A percentile compares a stretch with the other conserved stretches of the same genome.
Conservation (phyloP, 2,797 vertebrate genomes). For the Enteromius argenteus region DNA sequence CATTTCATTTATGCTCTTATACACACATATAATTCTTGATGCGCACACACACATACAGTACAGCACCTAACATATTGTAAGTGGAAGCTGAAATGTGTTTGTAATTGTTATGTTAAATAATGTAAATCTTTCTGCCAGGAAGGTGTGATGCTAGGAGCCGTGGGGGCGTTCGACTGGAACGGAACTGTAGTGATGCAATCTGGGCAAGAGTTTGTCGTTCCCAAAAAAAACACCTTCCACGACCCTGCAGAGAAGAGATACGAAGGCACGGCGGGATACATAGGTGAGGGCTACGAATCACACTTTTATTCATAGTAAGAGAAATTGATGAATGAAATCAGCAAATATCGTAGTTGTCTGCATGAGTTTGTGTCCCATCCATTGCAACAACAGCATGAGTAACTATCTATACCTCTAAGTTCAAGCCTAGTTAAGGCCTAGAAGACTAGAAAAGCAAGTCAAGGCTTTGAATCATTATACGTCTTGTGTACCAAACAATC, state of each 20-base stretch:
- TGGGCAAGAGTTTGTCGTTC: conserved; percentile 69
- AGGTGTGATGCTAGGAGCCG: conserved; percentile 88
- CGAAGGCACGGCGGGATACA: conserved; percentile 89
- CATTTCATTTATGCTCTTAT: neutral
- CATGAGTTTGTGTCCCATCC: neutral
- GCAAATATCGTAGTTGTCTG: neutral
- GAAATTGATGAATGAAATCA: neutral
- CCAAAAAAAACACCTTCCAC: conserved; percentile 81
- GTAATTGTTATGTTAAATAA: neutral
- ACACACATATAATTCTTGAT: neutral
- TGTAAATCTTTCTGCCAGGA: conserved; percentile 42
- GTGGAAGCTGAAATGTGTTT: neutral
- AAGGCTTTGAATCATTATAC: neutral
- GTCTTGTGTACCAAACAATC: neutral
- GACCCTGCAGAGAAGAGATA: conserved; percentile 77
- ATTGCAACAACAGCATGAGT: neutral
- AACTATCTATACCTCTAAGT: neutral
- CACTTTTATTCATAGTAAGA: neutral
- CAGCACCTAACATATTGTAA: neutral
- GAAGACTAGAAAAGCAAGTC: no score
- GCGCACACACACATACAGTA: neutral
- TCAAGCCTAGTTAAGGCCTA: neutral
- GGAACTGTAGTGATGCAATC: conserved; percentile 92
- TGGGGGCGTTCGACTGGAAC: conserved; percentile 97
- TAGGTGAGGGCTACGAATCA: conserved; percentile 76